These are phyloP conservation scores for Dasysyrphus tricinctus DNA, from an alignment of 2,888 invertebrate genomes.

Conservation along the genomic window DNA sequence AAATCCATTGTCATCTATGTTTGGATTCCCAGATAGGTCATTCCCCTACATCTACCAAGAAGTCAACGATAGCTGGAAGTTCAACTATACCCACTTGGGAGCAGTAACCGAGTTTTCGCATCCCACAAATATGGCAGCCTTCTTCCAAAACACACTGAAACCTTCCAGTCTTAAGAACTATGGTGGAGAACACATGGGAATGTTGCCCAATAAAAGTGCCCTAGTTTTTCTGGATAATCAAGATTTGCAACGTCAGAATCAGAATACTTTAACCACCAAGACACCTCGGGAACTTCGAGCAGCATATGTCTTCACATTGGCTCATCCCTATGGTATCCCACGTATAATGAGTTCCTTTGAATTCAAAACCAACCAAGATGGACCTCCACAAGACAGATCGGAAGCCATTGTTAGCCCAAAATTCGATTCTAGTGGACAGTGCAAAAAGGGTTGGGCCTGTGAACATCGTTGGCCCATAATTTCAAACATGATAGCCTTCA, in stretches of 20 bases:
- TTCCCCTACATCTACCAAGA: slow-evolving; percentile 89
- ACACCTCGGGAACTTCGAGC: slow-evolving; percentile 45
- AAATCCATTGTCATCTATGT: slow-evolving; percentile 23
- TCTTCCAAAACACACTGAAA: slow-evolving; percentile 86
- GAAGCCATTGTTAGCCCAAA: slow-evolving; percentile 84
- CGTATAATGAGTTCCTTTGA: slow-evolving; percentile 93
- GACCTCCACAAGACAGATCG: slow-evolving; percentile 54
- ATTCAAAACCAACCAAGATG: slow-evolving; percentile 85
- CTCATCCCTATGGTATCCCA: slow-evolving; percentile 91
- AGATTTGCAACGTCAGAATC: slow-evolving; percentile 90
- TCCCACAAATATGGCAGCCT: slow-evolving; percentile 82
- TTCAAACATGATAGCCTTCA: slow-evolving; percentile 89
- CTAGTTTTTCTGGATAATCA: slow-evolving; percentile 94
- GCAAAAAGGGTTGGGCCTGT: slow-evolving; percentile 89
- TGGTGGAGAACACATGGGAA: slow-evolving; percentile 86
- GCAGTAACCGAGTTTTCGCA: slow-evolving; percentile 90
- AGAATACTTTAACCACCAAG: slow-evolving; percentile 36
- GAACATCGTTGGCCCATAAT: slow-evolving; percentile 93
- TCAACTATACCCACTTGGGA: slow-evolving; percentile 84
- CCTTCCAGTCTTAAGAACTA: slow-evolving; percentile 85
- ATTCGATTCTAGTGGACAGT: slow-evolving; percentile 86
- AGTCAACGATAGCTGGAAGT: slow-evolving; percentile 86
- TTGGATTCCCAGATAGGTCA: slow-evolving; percentile 80
- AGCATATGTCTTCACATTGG: slow-evolving; percentile 88
- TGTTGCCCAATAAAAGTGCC: slow-evolving; percentile 85